Evolutionary conservation across 2,113 vertebrate species (phyloP), one percentile per base, ranked within the genome.

Genomic region (Cepphus grylle): DNA sequence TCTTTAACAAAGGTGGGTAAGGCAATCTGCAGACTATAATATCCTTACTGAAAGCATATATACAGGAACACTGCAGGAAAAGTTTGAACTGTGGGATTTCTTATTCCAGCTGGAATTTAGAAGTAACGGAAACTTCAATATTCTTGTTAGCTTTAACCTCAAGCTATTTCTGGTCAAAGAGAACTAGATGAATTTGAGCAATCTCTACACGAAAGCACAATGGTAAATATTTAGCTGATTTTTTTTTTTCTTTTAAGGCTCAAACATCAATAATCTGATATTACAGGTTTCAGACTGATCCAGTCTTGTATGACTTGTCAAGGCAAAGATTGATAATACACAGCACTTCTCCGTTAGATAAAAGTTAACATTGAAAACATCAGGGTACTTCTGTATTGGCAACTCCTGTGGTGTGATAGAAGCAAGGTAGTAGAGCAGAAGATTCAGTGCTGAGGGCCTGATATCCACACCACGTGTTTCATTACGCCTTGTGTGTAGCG

Each of bases 401-500:
- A 80, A 5, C 26, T 38, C 47, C 23, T 52, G 34, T 15, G 7
- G 6, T 47, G 40, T 38, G 58, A 26, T 3, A 80, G 12, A 40
- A 81, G 9, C 26, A 47, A 23, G 2, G 11, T 34, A 36, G 22
- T 18, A 56, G 10, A 90, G 26, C 9, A 66, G 40, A 55, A 9
- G 9, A 27, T 9, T 70, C 0, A 0, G 4, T 81, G 36, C 14
- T 65, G 10, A 16, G 7, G 25, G 15, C 10, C 42, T 81, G 59
- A 62, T 32, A 73, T 19, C 30, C 63, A 63, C 25, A 19, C 7
- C 15, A 30, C 22, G 2, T 23, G 6, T 89, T 89, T 67, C 29
- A 18, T 38, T 26, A 15, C 5, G 3, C 9, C 5, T 61, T 9
- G 1, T 12, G 26, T 11, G n/a, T 1, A 16, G 25, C 0, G 0